These are phyloP conservation scores for Pseudomyrmex cubaensis DNA, from an alignment of 1,140 invertebrate species.

Conservation along the genomic window DNA sequence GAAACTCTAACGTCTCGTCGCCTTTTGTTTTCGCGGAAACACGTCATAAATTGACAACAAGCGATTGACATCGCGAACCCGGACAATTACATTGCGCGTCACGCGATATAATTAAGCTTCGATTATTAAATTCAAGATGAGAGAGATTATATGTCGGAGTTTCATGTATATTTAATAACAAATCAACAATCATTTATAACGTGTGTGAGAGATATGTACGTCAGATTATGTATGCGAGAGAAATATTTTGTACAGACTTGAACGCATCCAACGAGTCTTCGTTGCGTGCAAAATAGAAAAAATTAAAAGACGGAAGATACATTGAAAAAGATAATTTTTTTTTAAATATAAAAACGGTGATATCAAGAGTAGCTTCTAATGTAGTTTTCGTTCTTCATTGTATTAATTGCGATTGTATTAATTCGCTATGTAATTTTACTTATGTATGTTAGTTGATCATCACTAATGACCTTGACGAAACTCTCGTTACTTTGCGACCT, in stretches of 20 bases:
- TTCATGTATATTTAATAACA: not conserved
- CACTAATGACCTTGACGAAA: not conserved
- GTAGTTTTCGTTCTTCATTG: not conserved
- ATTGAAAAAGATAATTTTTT: not conserved
- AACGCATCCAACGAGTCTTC: not conserved
- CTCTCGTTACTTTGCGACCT: too few species aligned
- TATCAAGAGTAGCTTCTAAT: not conserved
- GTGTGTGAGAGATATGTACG: not conserved
- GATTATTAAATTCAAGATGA: not conserved
- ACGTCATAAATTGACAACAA: conserved; percentile 27
- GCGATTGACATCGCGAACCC: not conserved
- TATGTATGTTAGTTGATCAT: not conserved
- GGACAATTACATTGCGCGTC: not conserved
- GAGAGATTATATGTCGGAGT: not conserved
- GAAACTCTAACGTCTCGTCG: not conserved
- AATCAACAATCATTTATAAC: not conserved
- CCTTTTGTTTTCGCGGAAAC: conserved; percentile 26
- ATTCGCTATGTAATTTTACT: not conserved
- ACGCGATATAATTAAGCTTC: not conserved
- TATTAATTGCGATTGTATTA: not conserved
- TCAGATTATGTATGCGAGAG: not conserved
- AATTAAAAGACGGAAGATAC: not conserved
- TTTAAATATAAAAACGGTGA: not conserved
- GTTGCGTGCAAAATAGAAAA: not conserved
- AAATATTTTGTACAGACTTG: not conserved